Evolutionary conservation across 2,797 vertebrate species (phyloP).

Genomic region (Anguilla obscura): DNA sequence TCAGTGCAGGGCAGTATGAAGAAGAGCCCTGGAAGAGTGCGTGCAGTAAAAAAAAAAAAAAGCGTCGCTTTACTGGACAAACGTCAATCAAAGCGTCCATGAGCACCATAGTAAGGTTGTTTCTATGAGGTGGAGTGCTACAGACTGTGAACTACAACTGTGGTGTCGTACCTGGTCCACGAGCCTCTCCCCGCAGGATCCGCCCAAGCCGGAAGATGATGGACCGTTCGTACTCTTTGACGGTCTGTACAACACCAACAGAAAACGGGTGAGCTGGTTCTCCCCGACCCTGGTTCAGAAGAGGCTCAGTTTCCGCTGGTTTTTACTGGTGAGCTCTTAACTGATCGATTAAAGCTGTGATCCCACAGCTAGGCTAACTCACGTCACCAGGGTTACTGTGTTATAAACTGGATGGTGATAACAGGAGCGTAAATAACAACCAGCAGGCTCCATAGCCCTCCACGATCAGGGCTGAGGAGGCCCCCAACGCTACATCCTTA

Average conservation of each 20-base stretch:
- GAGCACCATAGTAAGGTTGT: background rate
- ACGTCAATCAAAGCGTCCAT: background rate
- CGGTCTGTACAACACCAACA: conserved; percentile 73
- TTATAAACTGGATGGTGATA: too few species aligned
- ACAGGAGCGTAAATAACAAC: too few species aligned
- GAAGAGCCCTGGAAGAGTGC: conserved; percentile 68
- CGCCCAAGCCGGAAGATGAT: conserved; percentile 95
- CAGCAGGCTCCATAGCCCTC: too few species aligned
- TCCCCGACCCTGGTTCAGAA: background rate
- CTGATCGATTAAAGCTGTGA: too few species aligned
- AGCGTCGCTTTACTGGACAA: background rate
- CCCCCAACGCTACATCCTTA: background rate
- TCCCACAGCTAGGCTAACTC: too few species aligned
- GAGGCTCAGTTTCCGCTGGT: background rate
- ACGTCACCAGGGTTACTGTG: too few species aligned
- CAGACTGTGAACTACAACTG: background rate
- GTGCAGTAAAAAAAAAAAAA: background rate
- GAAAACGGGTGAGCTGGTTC: background rate
- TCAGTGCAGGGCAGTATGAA: conserved; percentile 76
- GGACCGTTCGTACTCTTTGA: conserved; percentile 95
- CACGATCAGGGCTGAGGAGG: too few species aligned
- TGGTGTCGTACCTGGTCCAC: conserved; percentile 83
- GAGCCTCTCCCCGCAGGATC: conserved; percentile 88
- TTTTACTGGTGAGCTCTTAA: too few species aligned
- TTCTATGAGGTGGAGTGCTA: background rate